Percentiles rank a stretch among this genome's conserved stretches.
Evolutionary conservation across 2,888 invertebrate species (phyloP).

Genomic region (Pycnomerus fuliginosus): DNA sequence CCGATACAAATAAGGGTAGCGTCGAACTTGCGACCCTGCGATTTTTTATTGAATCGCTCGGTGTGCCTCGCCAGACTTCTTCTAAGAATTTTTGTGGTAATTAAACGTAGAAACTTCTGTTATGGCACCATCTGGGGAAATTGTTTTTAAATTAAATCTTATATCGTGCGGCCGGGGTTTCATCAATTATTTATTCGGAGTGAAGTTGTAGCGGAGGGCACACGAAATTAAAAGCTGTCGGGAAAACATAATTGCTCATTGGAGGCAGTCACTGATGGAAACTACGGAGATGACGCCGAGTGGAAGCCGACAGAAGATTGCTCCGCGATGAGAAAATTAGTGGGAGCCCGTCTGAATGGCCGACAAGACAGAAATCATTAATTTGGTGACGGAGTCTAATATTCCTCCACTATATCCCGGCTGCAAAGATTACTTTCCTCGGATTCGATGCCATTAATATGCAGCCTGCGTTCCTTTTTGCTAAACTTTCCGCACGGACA

Average conservation of each 20-base stretch:
- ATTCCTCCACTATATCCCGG: constrained; percentile 15
- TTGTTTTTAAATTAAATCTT: constrained; percentile 47
- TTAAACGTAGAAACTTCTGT: no score
- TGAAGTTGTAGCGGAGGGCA: constrained; percentile 32
- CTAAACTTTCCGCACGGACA: constrained; percentile 13
- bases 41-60: no score
- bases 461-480: constrained; percentile 21
- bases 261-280: constrained; percentile 35
- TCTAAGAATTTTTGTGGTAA: no score
- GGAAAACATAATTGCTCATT: constrained; percentile 47
- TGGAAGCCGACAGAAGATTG: constrained; percentile 35
- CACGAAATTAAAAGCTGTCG: constrained; percentile 48
- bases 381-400: constrained; percentile 29
- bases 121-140: constrained; percentile 40
- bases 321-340: constrained; percentile 41
- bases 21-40: no score
- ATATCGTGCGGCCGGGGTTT: constrained; percentile 42
- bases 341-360: constrained; percentile 33
- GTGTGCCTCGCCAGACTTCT: no score
- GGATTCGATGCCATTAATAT: constrained; percentile 22
- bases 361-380: constrained; percentile 34
- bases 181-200: constrained; percentile 48
- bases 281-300: constrained; percentile 29
- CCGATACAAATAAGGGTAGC: no score
- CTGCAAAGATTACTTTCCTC: constrained; percentile 13